A percentile compares a stretch with the other conserved stretches of the same genome.
Evolutionary conservation across 2,797 vertebrate species (phyloP).

Genomic region (Cichlasoma orientale): DNA sequence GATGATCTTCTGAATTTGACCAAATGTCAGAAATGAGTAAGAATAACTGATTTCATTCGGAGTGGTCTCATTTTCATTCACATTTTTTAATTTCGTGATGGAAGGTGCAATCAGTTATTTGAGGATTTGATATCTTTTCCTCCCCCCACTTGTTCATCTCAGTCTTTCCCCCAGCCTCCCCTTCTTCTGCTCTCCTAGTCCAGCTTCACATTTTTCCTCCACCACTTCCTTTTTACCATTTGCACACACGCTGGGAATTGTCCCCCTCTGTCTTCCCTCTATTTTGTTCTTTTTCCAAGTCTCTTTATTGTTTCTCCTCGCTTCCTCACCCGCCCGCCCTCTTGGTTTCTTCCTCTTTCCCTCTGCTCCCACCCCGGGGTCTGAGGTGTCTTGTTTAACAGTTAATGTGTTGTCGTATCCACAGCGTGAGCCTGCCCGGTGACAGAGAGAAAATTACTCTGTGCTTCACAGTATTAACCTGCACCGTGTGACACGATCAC

Average conservation of each 20-base stretch:
- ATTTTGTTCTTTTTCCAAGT: conserved; percentile 11
- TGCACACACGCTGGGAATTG: conserved; percentile 1
- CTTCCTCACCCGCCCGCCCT: conserved; percentile 19
- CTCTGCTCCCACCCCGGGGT: conserved; percentile 51
- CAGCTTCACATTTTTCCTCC: conserved; percentile 31
- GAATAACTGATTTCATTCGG: neutral
- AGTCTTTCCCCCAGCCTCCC: neutral
- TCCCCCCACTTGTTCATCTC: neutral
- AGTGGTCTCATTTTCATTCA: neutral
- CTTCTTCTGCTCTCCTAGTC: neutral
- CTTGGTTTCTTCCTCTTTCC: conserved; percentile 23
- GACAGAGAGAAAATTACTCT: conserved; percentile 72
- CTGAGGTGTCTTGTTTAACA: conserved; percentile 78
- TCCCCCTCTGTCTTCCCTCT: neutral
- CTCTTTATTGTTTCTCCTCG: conserved; percentile 47
- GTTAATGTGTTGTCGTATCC: conserved; percentile 75
- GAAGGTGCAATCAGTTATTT: neutral
- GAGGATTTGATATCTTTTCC: neutral
- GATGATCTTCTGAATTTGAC: neutral
- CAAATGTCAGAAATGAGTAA: neutral
- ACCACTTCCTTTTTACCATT: neutral
- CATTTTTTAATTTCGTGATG: neutral
- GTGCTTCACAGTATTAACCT: conserved; percentile 69
- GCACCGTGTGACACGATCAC: conserved; percentile 50
- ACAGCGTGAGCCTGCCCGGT: conserved; percentile 59